Evolutionary conservation across 1,140 invertebrate species (phyloP).

Genomic region (Heliconius congener): DNA sequence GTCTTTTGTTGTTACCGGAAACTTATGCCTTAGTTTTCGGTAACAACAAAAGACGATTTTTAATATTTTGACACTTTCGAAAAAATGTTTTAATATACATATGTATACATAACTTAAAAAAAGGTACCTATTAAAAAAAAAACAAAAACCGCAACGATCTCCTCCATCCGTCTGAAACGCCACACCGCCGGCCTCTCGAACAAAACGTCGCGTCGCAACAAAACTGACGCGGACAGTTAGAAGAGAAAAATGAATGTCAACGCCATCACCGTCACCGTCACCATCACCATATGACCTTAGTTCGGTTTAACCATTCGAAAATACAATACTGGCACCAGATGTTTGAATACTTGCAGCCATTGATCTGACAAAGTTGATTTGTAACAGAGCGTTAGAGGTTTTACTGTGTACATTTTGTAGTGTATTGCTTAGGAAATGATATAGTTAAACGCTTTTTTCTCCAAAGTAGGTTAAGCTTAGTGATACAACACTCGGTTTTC

Average conservation of each 20-base stretch:
- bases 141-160: neutral
- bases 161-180: slow-evolving; percentile 27
- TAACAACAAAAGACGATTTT: no score
- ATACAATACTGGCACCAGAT: slow-evolving; percentile 44
- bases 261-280: slow-evolving; percentile 38
- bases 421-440: no score
- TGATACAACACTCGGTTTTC: no score
- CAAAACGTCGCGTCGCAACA: slow-evolving; percentile 47
- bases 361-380: slow-evolving; percentile 14
- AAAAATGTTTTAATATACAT: no score
- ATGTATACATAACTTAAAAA: no score
- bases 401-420: neutral
- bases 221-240: slow-evolving; percentile 60
- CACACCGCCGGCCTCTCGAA: slow-evolving; percentile 31
- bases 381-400: neutral
- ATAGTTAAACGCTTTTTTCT: no score
- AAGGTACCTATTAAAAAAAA: no score
- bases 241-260: slow-evolving; percentile 64
- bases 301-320: slow-evolving; percentile 38
- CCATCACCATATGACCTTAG: slow-evolving; percentile 45
- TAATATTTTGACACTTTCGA: no score
- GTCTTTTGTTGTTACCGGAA: no score
- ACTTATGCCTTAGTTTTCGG: no score
- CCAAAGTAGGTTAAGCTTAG: no score
- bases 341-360: slow-evolving; percentile 27